These are phyloP conservation scores for Haemorhous mexicanus DNA, from an alignment of 2,113 vertebrate species.

Conservation along the genomic window DNA sequence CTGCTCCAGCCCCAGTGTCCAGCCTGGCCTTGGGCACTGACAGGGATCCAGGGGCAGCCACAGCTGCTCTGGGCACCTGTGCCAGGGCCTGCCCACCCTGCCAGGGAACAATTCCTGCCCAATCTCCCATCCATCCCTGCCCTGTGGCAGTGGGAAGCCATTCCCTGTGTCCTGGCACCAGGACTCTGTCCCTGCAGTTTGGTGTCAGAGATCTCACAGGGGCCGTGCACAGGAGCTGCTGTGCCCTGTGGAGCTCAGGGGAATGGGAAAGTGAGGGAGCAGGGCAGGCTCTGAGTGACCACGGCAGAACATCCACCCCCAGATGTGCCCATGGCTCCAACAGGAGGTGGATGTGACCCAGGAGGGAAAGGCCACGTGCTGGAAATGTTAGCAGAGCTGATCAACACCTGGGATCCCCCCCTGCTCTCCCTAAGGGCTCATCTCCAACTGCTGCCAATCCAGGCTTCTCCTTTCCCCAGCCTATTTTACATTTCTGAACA, in stretches of 20 bases:
- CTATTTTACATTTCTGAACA: background rate
- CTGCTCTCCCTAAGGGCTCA: accelerated
- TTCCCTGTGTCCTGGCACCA: background rate
- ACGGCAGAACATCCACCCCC: background rate
- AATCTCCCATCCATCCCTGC: background rate
- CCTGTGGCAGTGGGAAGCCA: background rate
- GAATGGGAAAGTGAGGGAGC: accelerated
- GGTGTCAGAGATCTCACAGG: background rate
- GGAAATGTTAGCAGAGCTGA: background rate
- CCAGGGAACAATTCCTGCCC: background rate
- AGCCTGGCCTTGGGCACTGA: background rate
- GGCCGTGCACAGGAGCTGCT: background rate
- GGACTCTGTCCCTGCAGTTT: background rate
- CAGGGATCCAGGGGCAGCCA: background rate
- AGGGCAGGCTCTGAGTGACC: accelerated
- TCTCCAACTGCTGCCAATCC: background rate
- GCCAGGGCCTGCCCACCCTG: background rate
- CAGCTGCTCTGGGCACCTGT: background rate
- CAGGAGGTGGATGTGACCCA: accelerated
- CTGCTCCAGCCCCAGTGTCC: background rate
- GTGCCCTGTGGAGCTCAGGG: background rate
- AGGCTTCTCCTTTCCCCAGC: background rate
- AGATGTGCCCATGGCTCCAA: accelerated
- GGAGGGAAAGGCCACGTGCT: accelerated
- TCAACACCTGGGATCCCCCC: no score